Base-by-base conservation (phyloP, 1,140 invertebrate genomes). In the Parapsyche elsis region DNA sequence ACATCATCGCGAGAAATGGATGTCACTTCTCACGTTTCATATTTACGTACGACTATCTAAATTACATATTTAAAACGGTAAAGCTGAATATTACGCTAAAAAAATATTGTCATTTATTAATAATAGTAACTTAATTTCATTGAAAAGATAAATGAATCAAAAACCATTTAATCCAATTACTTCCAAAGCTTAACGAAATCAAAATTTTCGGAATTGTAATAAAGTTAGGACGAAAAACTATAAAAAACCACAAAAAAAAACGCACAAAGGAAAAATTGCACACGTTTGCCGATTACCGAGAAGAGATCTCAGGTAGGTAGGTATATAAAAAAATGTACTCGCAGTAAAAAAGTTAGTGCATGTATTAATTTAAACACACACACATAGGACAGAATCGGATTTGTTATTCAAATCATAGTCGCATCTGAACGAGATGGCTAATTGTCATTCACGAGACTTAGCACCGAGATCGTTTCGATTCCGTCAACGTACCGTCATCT, bases 321-420 rank as follows among this genome's bases (percentile, higher is more conserved):
- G 5, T 21, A 5, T 5, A 67, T 12, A 67, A 2, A 21, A 67
- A 67, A 26, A 67, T 16, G 21, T 23, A 23, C 24, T 12, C 14
- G 53, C 53, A 57, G 14, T 57, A 16, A 16, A 57, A 26, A 23
- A 67, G 9, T 16, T 16, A n/a, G n/a, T n/a, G n/a, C 7, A 7
- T 26, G 19, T 67, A 23, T 26, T 21, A 67, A 67, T 67, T 21
- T 26, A 67, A 7, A 57, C 14, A 57, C 10, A 5, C 53, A 57
- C 49, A 53, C 49, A 53, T 16, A 53, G 16, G 49, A 53, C 49
- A 26, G 24, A 21, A 67, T 12, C 9, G 1, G 61, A 23, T 67
- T 57, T 67, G 24, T 67, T 67, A 67, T 67, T 67, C 61, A 67
- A 67, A 67, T 67, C 61, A 26, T 26, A 21, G 61, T 67, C 5